A percentile compares a stretch with the other conserved stretches of the same genome.
These are phyloP conservation scores for Polydrusus tereticollis DNA, from an alignment of 2,888 invertebrate species.

Conservation along the genomic window DNA sequence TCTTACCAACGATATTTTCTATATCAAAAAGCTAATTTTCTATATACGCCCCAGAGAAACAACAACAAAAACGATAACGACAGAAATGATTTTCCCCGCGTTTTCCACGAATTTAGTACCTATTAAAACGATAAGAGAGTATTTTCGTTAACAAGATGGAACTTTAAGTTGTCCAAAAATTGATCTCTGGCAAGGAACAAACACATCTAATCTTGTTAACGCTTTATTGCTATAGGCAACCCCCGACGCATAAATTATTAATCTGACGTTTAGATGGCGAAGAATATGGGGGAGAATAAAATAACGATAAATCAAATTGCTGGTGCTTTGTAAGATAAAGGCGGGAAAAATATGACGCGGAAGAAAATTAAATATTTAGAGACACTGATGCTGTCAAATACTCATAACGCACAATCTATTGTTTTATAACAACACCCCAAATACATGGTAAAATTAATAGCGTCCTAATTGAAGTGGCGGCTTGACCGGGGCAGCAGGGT, in stretches of 20 bases:
- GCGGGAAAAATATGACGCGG: background rate
- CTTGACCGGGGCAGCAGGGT: too few species aligned
- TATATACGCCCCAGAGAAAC: background rate
- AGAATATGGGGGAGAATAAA: constrained; percentile 27
- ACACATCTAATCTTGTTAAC: constrained; percentile 27
- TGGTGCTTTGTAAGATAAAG: constrained; percentile 16
- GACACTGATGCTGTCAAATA: too few species aligned
- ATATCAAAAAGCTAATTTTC: constrained; percentile 5
- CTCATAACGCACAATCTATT: too few species aligned
- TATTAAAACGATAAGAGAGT: constrained; percentile 11
- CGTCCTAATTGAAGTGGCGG: too few species aligned
- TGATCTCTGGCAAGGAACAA: constrained; percentile 21
- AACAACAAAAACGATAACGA: constrained; percentile 12
- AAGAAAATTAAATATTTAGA: background rate
- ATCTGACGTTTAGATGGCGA: constrained; percentile 25
- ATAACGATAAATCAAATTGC: constrained; percentile 23
- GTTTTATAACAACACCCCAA: too few species aligned
- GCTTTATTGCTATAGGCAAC: constrained; percentile 11
- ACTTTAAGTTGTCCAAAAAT: constrained; percentile 15
- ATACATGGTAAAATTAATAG: too few species aligned
- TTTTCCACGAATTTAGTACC: background rate
- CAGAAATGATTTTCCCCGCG: background rate
- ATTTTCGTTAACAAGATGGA: constrained; percentile 19
- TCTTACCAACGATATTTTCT: background rate
- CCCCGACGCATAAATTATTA: constrained; percentile 14